A percentile compares a stretch with the other conserved stretches of the same genome.
These are phyloP conservation scores for Himalopsyche kuldschensis DNA, from an alignment of 2,888 invertebrate genomes.

Conservation along the genomic window DNA sequence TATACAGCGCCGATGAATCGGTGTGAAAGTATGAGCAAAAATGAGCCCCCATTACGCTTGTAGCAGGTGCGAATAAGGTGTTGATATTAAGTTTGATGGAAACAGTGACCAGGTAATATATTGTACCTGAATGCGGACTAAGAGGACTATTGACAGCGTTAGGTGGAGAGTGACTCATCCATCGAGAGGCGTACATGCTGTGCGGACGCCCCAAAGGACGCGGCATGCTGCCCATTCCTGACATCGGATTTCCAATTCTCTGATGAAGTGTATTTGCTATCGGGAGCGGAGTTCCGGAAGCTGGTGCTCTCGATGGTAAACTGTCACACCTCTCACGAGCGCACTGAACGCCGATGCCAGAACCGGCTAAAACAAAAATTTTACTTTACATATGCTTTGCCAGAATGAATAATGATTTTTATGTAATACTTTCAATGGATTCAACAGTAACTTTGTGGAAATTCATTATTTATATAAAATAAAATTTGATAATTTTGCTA, in stretches of 20 bases:
- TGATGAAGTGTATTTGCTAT: neutral
- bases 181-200: constrained; percentile 48
- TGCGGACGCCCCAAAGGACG: constrained; percentile 45
- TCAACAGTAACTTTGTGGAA: no score
- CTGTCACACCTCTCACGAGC: constrained; percentile 78
- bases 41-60: no score
- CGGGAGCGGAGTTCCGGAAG: neutral
- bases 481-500: no score
- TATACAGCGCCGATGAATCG: no score
- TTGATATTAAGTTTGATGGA: neutral
- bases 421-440: no score
- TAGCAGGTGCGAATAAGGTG: no score
- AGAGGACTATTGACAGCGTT: constrained; percentile 56
- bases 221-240: neutral
- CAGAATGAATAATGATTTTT: neutral
- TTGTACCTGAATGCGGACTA: constrained; percentile 60
- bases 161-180: constrained; percentile 47
- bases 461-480: no score
- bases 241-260: neutral
- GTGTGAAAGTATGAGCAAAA: no score
- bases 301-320: constrained; percentile 62
- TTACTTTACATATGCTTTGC: neutral
- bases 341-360: constrained; percentile 28
- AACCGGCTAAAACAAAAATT: constrained; percentile 24
- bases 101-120: neutral